A percentile compares a stretch with the other conserved stretches of the same genome.
phyloP scores from a whole-genome alignment of 1,140 invertebrate genomes.

The Apis florea region DNA sequence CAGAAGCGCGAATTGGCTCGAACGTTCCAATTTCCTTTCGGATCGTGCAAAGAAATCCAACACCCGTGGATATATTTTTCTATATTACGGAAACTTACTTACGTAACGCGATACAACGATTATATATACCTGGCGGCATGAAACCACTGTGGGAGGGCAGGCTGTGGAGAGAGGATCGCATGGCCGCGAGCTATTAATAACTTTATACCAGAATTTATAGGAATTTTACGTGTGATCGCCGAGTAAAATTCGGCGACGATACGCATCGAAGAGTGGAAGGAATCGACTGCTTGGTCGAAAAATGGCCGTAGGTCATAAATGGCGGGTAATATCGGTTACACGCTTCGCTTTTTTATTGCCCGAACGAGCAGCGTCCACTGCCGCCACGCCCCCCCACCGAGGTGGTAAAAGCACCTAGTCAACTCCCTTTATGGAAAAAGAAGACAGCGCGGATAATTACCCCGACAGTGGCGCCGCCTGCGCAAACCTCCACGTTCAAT shows the following conservation, averaged over 20 bases:
- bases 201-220: slow-evolving; percentile 55
- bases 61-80: neutral
- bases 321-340: no score
- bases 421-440: slow-evolving; percentile 65
- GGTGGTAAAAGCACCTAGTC: slow-evolving; percentile 62
- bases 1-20: neutral
- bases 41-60: neutral
- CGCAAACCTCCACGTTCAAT: slow-evolving; percentile 36
- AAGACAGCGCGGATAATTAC: slow-evolving; percentile 65
- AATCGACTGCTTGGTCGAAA: no score
- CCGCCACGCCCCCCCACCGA: slow-evolving; percentile 54
- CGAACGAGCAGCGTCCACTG: slow-evolving; percentile 62
- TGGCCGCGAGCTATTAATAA: slow-evolving; percentile 46
- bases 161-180: slow-evolving; percentile 34
- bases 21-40: slow-evolving; percentile 6
- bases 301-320: no score
- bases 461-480: slow-evolving; percentile 50
- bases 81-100: neutral
- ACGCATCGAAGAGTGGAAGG: slow-evolving; percentile 20
- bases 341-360: slow-evolving; percentile 66
- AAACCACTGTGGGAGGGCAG: no score
- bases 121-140: no score
- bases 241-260: slow-evolving; percentile 43
- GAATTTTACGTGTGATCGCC: slow-evolving; percentile 44
- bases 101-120: neutral